A percentile compares a stretch with the other conserved stretches of the same genome.
phyloP scores from a whole-genome alignment of 2,113 vertebrate genomes.

The Zosterops pallidus region DNA sequence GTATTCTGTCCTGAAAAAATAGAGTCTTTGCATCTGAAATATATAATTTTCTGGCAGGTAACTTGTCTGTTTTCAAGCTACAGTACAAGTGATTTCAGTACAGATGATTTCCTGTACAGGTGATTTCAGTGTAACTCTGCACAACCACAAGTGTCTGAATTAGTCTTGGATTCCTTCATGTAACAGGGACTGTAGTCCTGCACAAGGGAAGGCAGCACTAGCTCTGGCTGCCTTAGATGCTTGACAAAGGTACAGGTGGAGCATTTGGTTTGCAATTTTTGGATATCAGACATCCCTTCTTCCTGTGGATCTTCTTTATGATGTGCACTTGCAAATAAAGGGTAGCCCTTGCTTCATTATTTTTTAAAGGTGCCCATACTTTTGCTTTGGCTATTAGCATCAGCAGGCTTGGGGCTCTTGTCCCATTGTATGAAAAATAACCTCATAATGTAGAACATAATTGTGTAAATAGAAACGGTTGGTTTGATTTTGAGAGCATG shows the following conservation, averaged over 20 bases:
- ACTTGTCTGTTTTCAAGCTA: neutral
- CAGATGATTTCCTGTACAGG: neutral
- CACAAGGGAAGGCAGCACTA: neutral
- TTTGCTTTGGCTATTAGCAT: neutral
- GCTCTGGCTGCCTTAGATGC: neutral
- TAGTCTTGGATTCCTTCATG: neutral
- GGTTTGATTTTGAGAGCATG: neutral
- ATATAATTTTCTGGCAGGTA: neutral
- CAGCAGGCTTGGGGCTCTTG: neutral
- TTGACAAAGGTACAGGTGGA: neutral
- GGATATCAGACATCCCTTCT: neutral
- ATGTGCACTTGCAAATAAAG: accelerated
- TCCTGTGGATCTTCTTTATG: neutral
- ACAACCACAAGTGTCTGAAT: neutral
- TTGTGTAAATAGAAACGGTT: neutral
- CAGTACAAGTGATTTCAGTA: neutral
- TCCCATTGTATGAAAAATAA: neutral
- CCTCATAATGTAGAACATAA: neutral
- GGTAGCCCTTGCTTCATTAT: neutral
- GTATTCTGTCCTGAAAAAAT: neutral
- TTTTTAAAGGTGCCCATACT: neutral
- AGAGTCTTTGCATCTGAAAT: neutral
- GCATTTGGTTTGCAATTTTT: neutral
- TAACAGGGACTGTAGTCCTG: neutral
- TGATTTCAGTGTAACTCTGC: neutral